phyloP scores from a whole-genome alignment of 2,888 invertebrate genomes.

The Eupithecia dodoneata region DNA sequence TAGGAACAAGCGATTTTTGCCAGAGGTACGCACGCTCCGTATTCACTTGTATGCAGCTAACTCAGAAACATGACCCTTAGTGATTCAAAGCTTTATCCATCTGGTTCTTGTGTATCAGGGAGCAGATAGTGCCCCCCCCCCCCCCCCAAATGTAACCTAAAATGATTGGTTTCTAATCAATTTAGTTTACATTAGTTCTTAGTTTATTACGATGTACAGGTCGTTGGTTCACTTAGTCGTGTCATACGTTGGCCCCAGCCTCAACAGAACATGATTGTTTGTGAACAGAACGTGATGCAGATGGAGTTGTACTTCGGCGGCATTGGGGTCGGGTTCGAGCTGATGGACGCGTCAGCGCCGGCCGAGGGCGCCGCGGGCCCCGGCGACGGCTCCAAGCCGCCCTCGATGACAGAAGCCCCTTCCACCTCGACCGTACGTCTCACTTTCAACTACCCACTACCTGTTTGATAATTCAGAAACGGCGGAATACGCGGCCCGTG shows the following conservation, averaged over 20 bases:
- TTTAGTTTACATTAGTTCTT: too few relatives aligned
- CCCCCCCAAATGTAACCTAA: too few relatives aligned
- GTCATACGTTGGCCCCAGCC: background rate
- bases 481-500: background rate
- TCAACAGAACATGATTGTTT: background rate
- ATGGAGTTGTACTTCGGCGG: constrained; percentile 1
- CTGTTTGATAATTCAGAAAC: background rate
- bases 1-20: constrained; percentile 15
- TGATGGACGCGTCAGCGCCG: background rate
- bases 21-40: constrained; percentile 11
- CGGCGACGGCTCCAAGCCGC: background rate
- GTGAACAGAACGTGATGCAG: background rate
- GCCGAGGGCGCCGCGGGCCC: background rate
- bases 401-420: background rate
- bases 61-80: background rate
- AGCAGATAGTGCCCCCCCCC: too few relatives aligned
- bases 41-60: constrained; percentile 41
- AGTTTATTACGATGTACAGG: too few relatives aligned
- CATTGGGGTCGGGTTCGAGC: background rate
- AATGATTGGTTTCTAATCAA: too few relatives aligned
- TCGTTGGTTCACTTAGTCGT: too few relatives aligned
- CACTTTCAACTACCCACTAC: background rate
- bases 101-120: background rate
- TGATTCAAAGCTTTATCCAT: background rate
- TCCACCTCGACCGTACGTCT: background rate